Base-by-base conservation (phyloP, 2,888 invertebrate genomes). In the Ectemnius cavifrons region DNA sequence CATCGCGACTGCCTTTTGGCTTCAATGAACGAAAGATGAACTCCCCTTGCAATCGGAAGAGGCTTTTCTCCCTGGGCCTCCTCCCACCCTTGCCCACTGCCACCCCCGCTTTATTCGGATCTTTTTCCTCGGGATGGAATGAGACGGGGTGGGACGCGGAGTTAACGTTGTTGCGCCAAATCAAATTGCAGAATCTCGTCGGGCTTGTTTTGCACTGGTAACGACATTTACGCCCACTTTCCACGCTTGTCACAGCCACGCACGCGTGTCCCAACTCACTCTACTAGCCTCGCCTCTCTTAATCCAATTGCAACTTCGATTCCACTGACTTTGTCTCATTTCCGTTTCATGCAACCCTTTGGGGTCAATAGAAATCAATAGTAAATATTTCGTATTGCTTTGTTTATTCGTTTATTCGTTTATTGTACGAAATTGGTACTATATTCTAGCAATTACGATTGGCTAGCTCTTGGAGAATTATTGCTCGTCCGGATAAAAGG, bases 1-100 rank as follows among this genome's bases (percentile, higher is more conserved):
- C 73, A 77, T 78, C 74, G 70, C 75, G 77, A 77, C 63, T 70
- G 47, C 63, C 70, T 72, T 65, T 65, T 60, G 74, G 67, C n/a
- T 47, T n/a, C 13, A 11, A n/a, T 4, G 52, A 52, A 16, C 52
- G 52, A 52, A 52, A 52, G 52, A 52, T 52, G 52, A 37, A 37
- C 37, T 37, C 37, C 67, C 52, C 47, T 73, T 60, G 14, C 52
- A 52, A 16, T 16, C 49, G 37, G 47, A 45, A 57, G 23, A 37
- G 18, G n/a, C 52, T 52, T 52, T 16, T 14, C 16, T 14, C 52
- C 14, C 13, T 13, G n/a, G 14, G 16, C 52, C 13, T 52, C 52
- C 49, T 49, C 49, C 49, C 52, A 47, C 47, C 13, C n/a, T 8
- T 4, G 49, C 4, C n/a, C 5, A 14, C 2, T 23, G 23, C 3